Evolutionary conservation across 2,888 invertebrate genomes (phyloP).

Genomic region (Miltochrista miniata): DNA sequence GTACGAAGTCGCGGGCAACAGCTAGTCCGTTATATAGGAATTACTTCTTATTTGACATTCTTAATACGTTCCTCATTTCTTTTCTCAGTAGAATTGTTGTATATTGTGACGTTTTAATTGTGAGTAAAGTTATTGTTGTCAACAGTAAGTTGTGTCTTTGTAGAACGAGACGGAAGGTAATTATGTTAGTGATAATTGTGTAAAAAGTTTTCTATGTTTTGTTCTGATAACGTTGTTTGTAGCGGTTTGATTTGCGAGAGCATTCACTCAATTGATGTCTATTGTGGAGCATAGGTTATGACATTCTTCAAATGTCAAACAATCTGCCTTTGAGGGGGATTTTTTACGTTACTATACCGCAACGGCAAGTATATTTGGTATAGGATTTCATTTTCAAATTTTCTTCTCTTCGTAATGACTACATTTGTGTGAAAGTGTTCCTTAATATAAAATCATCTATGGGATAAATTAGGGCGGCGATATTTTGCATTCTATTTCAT

Average conservation of each 20-base stretch:
- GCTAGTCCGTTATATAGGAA: conserved; percentile 14
- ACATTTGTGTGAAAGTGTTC: too few relatives aligned
- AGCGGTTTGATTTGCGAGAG: background rate
- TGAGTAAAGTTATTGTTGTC: conserved; percentile 30
- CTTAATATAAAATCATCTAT: too few relatives aligned
- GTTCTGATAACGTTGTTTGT: background rate
- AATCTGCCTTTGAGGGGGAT: too few relatives aligned
- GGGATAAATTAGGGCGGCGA: too few relatives aligned
- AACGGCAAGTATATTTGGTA: too few relatives aligned
- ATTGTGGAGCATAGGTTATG: too few relatives aligned
- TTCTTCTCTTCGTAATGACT: too few relatives aligned
- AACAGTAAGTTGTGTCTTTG: conserved; percentile 23
- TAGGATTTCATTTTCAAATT: too few relatives aligned
- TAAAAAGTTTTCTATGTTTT: background rate
- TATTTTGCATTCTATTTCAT: too few relatives aligned
- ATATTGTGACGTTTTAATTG: conserved; percentile 14
- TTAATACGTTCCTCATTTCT: conserved; percentile 38
- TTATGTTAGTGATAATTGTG: conserved; percentile 19
- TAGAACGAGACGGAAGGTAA: conserved; percentile 40
- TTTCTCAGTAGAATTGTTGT: conserved; percentile 31
- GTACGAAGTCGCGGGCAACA: too few relatives aligned
- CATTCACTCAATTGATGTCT: background rate
- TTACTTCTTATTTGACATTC: conserved; percentile 28
- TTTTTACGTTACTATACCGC: too few relatives aligned
- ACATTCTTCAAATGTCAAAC: too few relatives aligned